phyloP scores from a whole-genome alignment of 2,888 invertebrate species.

The Apotomis turbidana region DNA sequence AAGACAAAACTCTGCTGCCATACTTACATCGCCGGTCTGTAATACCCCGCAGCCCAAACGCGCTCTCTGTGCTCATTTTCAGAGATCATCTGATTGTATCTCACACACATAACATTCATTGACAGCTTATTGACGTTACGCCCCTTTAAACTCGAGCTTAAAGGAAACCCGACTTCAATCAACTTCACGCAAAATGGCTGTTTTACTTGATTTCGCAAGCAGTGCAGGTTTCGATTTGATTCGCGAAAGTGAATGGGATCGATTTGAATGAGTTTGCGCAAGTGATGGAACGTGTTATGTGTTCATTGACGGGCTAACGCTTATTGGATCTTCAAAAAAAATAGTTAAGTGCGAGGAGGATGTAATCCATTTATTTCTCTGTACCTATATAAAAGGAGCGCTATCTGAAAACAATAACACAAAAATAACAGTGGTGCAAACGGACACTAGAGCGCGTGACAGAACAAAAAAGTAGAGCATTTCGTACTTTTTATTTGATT shows the following conservation, averaged over 20 bases:
- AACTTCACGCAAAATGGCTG: conserved; percentile 17
- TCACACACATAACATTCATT: background rate
- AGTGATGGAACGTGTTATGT: conserved; percentile 25
- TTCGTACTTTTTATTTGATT: no score
- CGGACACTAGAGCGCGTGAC: no score
- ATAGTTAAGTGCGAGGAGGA: conserved; percentile 5
- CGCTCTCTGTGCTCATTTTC: no score
- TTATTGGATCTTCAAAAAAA: conserved; percentile 16
- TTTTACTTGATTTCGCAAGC: conserved; percentile 33
- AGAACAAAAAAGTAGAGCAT: no score
- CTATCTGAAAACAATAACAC: no score
- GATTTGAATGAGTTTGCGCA: conserved; percentile 39
- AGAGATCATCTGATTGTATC: background rate
- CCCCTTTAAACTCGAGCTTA: conserved; percentile 3
- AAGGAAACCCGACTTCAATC: conserved; percentile 18
- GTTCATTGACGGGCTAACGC: conserved; percentile 27
- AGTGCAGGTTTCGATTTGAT: conserved; percentile 32
- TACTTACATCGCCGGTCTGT: no score
- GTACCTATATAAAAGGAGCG: no score
- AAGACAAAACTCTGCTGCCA: no score
- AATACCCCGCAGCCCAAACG: no score
- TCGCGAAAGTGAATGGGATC: conserved; percentile 39
- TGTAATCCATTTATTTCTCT: no score
- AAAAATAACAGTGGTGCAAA: no score
- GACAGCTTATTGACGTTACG: background rate